Conservation (phyloP, 2,797 vertebrate species). For the Acanthurus lineatus region DNA sequence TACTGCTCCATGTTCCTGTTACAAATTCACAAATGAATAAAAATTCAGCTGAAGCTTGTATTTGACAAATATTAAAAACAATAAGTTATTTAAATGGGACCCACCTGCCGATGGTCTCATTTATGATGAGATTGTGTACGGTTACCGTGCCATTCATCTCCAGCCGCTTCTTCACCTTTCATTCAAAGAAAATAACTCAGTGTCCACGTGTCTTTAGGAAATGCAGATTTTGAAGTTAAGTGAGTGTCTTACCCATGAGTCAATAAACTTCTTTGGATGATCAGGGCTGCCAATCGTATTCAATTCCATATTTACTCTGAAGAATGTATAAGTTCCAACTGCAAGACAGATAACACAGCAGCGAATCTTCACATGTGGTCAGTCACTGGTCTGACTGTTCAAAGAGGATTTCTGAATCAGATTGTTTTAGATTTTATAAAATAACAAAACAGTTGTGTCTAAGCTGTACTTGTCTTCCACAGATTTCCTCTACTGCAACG, state of each 20-base stretch:
- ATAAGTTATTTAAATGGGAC: background rate
- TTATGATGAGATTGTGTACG: slow-evolving; percentile 63
- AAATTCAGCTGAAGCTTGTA: slow-evolving; percentile 6
- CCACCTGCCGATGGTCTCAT: slow-evolving; percentile 41
- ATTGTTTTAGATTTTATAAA: background rate
- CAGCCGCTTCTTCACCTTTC: slow-evolving; percentile 70
- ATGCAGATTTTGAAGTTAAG: background rate
- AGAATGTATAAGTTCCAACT: slow-evolving; percentile 63
- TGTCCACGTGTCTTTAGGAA: background rate
- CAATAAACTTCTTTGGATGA: slow-evolving; percentile 45
- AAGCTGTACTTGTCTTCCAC: background rate
- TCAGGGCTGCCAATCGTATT: slow-evolving; percentile 36
- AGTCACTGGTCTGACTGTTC: background rate
- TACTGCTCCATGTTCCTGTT: slow-evolving; percentile 37
- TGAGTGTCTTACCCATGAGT: slow-evolving; percentile 69
- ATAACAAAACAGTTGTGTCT: background rate
- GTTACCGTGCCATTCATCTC: slow-evolving; percentile 44
- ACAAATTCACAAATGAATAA: slow-evolving; percentile 18
- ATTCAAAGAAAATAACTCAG: background rate
- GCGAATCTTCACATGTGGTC: background rate
- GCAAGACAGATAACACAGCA: background rate
- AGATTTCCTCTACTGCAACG: too few relatives aligned
- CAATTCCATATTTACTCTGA: slow-evolving; percentile 66
- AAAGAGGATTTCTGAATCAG: background rate
- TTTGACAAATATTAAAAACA: background rate